Evolutionary conservation across 2,113 vertebrate genomes (phyloP).

Genomic region (Gobius niger): DNA sequence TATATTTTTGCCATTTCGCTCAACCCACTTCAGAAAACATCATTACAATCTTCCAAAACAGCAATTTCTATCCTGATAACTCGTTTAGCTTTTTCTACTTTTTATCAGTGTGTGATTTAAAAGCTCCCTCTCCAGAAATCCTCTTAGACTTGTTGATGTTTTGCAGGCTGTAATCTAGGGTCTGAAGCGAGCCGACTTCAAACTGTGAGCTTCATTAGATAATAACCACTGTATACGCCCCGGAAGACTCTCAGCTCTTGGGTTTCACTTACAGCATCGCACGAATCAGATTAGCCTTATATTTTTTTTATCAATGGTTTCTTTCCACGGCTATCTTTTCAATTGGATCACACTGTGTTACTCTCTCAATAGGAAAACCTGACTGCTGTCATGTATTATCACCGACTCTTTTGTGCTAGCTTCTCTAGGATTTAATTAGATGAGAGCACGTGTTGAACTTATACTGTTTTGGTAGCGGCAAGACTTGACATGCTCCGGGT

Average conservation of each 20-base stretch:
- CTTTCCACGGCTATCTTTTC: slow-evolving; percentile 19
- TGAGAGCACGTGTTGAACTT: slow-evolving; percentile 24
- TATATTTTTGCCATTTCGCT: too few species aligned
- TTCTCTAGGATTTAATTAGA: slow-evolving; percentile 17
- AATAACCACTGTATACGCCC: slow-evolving; percentile 29
- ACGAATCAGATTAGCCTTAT: slow-evolving; percentile 63
- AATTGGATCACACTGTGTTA: neutral
- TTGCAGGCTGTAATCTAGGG: slow-evolving; percentile 18
- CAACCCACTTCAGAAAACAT: too few species aligned
- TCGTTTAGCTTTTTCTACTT: neutral
- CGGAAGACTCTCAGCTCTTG: slow-evolving; percentile 40
- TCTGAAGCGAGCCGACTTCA: slow-evolving; percentile 13
- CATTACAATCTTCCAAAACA: too few species aligned
- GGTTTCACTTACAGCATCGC: slow-evolving; percentile 45
- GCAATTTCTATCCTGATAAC: too few species aligned
- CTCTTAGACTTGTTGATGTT: slow-evolving; percentile 22
- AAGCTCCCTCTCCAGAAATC: slow-evolving; percentile 2
- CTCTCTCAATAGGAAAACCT: neutral
- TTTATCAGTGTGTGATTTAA: neutral
- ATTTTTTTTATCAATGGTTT: slow-evolving; percentile 56
- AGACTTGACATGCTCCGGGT: slow-evolving; percentile 36
- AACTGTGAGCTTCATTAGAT: slow-evolving; percentile 44
- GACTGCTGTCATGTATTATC: neutral
- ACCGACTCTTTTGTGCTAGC: neutral
- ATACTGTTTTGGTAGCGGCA: slow-evolving; percentile 30